Evolutionary conservation across 1,140 invertebrate species (phyloP).

Genomic region (Drosophila littoralis): DNA sequence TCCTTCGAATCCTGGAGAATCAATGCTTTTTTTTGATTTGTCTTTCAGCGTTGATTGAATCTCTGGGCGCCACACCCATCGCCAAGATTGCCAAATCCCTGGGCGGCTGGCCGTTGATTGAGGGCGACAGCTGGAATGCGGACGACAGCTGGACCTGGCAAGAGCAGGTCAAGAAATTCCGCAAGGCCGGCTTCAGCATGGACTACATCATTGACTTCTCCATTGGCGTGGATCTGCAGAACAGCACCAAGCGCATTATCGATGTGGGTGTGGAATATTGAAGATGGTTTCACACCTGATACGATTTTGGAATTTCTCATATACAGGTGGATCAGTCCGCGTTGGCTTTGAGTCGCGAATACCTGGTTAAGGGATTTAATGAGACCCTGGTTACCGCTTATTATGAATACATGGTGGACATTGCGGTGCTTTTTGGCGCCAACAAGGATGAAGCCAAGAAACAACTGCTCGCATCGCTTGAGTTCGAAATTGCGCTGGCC

Average conservation of each 20-base stretch:
- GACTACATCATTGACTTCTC: constrained; percentile 97
- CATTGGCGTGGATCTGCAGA: constrained; percentile 95
- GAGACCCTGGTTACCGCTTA: constrained; percentile 92
- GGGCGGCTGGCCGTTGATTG: constrained; percentile 96
- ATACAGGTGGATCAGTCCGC: constrained; percentile 95
- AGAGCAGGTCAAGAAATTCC: constrained; percentile 92
- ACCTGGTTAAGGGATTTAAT: constrained; percentile 92
- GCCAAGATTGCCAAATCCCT: constrained; percentile 89
- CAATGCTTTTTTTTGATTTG: constrained; percentile 36
- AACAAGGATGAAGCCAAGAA: constrained; percentile 88
- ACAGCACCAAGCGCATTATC: constrained; percentile 93
- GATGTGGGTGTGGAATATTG: constrained; percentile 88
- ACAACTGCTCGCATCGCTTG: constrained; percentile 92
- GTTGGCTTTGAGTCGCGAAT: constrained; percentile 94
- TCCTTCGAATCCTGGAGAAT: no score
- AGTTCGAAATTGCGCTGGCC: constrained; percentile 97
- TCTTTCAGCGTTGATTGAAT: constrained; percentile 88
- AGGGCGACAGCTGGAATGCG: constrained; percentile 90
- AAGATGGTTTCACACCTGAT: constrained; percentile 9
- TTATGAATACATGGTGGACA: constrained; percentile 93
- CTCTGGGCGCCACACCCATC: constrained; percentile 89
- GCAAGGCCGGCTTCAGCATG: constrained; percentile 91
- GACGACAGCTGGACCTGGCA: constrained; percentile 91
- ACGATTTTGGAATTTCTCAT: background rate
- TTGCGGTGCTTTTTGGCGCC: constrained; percentile 94